Percentiles rank a stretch among this genome's conserved stretches.
These are phyloP conservation scores for Anodontia alba DNA, from an alignment of 2,888 invertebrate genomes.

Conservation along the genomic window DNA sequence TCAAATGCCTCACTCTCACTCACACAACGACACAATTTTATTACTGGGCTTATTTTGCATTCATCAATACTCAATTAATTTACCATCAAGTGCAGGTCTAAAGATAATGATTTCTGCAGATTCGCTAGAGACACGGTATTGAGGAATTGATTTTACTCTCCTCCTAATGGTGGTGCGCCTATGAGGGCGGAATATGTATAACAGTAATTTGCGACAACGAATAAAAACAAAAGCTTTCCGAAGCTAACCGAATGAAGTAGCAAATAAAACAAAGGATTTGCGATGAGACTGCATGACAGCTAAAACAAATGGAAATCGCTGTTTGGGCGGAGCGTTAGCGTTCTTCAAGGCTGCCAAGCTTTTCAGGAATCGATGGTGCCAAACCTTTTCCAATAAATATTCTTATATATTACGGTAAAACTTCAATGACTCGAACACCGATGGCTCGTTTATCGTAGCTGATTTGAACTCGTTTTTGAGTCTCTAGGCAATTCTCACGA, in stretches of 20 bases:
- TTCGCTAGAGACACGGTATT: background rate
- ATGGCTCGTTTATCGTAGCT: too few species aligned
- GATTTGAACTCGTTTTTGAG: too few species aligned
- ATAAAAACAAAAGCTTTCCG: slow-evolving; percentile 15
- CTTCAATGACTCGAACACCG: too few species aligned
- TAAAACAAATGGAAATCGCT: background rate
- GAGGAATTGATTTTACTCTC: background rate
- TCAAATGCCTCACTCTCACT: background rate
- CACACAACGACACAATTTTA: slow-evolving; percentile 11
- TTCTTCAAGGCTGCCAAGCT: background rate
- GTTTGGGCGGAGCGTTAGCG: background rate
- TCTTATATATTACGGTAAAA: too few species aligned
- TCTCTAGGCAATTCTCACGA: too few species aligned
- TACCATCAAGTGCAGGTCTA: slow-evolving; percentile 9
- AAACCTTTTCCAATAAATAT: too few species aligned
- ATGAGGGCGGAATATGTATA: background rate
- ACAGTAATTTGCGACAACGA: background rate
- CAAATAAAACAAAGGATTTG: slow-evolving; percentile 4
- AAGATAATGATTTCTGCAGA: background rate
- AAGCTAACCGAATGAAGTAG: background rate
- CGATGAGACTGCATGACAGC: background rate
- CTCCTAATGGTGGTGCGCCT: background rate
- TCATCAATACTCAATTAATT: slow-evolving; percentile 17
- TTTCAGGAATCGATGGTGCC: too few species aligned
- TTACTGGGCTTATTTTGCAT: slow-evolving; percentile 6